Percentiles rank a stretch among this genome's conserved stretches.
These are phyloP conservation scores for Sternotherus odoratus DNA, from an alignment of 2,797 vertebrate species.

Conservation along the genomic window DNA sequence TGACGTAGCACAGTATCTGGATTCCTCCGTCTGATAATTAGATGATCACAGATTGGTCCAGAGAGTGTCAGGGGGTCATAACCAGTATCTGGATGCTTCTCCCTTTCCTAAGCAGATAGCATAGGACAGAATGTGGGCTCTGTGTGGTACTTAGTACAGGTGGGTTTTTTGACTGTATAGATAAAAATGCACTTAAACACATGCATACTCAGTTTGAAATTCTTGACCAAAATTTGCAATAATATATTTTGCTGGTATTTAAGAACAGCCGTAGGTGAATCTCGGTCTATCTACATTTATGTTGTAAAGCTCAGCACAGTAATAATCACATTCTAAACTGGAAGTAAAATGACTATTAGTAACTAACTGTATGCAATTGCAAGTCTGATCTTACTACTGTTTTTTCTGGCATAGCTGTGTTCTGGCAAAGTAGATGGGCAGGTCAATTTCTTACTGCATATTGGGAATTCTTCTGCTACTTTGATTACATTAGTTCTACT, in stretches of 20 bases:
- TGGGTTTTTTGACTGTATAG: not conserved
- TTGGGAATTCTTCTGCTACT: not conserved
- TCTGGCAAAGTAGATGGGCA: not conserved
- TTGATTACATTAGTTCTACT: not conserved
- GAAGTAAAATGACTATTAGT: not conserved
- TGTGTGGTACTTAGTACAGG: not conserved
- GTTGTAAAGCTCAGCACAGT: not conserved
- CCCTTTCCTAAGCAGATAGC: not conserved
- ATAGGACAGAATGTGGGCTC: not conserved
- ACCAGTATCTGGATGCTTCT: not conserved
- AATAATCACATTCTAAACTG: not conserved
- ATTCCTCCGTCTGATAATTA: not conserved
- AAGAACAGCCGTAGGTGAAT: accelerated
- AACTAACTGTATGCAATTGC: not conserved
- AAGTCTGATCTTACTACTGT: not conserved
- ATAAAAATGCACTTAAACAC: not conserved
- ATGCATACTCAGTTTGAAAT: not conserved
- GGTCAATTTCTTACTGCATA: not conserved
- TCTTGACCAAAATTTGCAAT: not conserved
- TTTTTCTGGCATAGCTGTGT: not conserved
- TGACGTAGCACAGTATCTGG: not conserved
- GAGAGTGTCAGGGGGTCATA: not conserved
- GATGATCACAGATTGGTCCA: not conserved
- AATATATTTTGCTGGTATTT: not conserved
- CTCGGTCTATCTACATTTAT: not conserved